These are phyloP conservation scores for Oegoconia quadripuncta DNA, from an alignment of 2,888 invertebrate species.

Conservation along the genomic window DNA sequence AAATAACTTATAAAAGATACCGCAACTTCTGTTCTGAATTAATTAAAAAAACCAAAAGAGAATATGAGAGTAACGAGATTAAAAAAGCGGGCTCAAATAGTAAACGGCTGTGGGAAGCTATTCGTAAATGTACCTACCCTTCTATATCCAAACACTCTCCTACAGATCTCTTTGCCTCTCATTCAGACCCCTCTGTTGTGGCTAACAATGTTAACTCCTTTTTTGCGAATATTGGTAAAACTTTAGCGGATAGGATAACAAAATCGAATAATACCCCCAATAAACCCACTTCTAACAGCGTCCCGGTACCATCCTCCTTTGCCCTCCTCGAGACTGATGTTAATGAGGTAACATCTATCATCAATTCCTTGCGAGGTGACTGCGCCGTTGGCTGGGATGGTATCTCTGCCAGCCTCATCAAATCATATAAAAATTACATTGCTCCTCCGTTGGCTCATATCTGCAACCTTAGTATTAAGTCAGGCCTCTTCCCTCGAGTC, in stretches of 20 bases:
- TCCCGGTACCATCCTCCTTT: background rate
- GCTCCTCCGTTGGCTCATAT: background rate
- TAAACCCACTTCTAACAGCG: background rate
- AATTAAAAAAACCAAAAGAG: conserved; percentile 9
- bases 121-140: background rate
- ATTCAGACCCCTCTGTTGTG: background rate
- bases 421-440: background rate
- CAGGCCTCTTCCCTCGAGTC: conserved; percentile 1
- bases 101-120: conserved; percentile 1
- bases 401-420: background rate
- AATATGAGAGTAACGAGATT: conserved; percentile 7
- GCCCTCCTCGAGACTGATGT: background rate
- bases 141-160: background rate
- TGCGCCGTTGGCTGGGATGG: conserved; percentile 1
- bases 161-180: background rate
- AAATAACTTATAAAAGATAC: background rate
- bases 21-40: background rate
- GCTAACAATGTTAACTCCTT: background rate
- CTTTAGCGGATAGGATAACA: background rate
- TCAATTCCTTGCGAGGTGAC: background rate
- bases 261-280: background rate
- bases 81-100: background rate
- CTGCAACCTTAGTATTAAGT: background rate
- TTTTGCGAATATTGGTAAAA: background rate
- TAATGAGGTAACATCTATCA: background rate